These are phyloP conservation scores for Drosophila antonietae DNA, from an alignment of 2,888 invertebrate species.

Conservation along the genomic window DNA sequence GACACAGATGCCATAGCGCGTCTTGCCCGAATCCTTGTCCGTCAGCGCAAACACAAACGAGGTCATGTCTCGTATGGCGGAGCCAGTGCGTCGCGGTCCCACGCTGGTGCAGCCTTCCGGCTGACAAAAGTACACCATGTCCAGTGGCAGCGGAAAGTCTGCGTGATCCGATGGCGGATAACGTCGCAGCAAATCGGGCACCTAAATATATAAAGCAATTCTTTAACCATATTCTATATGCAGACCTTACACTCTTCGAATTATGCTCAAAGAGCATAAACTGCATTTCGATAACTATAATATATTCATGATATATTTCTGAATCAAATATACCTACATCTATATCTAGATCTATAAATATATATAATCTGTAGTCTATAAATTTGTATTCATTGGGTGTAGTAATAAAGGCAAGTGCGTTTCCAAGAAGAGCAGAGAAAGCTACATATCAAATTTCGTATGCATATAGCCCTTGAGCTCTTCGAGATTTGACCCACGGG, in stretches of 20 bases:
- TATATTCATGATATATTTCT: too few relatives aligned
- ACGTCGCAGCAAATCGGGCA: slow-evolving; percentile 96
- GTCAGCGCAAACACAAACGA: slow-evolving; percentile 99
- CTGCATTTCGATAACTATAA: not conserved
- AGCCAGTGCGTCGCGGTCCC: slow-evolving; percentile 91
- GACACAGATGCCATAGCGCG: slow-evolving; percentile 98
- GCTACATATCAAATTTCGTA: not conserved
- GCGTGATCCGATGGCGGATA: slow-evolving; percentile 98
- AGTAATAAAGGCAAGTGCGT: not conserved
- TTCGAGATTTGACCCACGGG: not conserved
- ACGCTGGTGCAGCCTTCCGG: slow-evolving; percentile 98
- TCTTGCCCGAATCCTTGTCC: slow-evolving; percentile 98
- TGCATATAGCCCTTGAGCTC: not conserved
- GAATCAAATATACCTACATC: not conserved
- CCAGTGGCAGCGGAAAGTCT: slow-evolving; percentile 98
- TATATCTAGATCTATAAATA: too few relatives aligned
- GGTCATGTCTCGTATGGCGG: slow-evolving; percentile 93
- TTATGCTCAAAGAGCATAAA: too few relatives aligned
- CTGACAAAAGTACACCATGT: slow-evolving; percentile 99
- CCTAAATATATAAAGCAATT: slow-evolving; percentile 81
- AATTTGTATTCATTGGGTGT: not conserved
- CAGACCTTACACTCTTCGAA: not conserved
- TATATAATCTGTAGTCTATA: not conserved
- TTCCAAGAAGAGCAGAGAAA: not conserved
- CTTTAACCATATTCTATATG: not conserved